phyloP scores from a whole-genome alignment of 2,888 invertebrate species.

The Myathropa florea region DNA sequence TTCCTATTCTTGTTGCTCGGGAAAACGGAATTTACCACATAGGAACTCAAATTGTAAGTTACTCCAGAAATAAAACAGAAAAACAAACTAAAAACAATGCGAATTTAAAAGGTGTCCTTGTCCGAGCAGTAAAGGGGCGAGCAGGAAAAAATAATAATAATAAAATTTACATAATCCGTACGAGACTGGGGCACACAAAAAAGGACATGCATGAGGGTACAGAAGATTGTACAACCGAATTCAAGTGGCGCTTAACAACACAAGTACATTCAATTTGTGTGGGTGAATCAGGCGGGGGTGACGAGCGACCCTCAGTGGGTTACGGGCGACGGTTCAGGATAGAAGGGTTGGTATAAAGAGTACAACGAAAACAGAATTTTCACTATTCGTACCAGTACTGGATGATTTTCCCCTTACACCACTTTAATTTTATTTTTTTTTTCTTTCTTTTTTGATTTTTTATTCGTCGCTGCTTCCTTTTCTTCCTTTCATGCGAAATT shows the following conservation, averaged over 20 bases:
- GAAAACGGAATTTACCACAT: constrained; percentile 38
- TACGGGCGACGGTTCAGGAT: not conserved
- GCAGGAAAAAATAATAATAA: constrained; percentile 57
- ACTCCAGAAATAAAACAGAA: not conserved
- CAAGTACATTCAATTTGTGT: constrained; percentile 68
- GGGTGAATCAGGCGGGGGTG: constrained; percentile 14
- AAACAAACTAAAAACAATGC: constrained; percentile 39
- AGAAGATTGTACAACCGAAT: constrained; percentile 69
- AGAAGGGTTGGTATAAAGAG: constrained; percentile 25
- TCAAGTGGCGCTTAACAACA: constrained; percentile 70
- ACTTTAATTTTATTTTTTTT: constrained; percentile 42
- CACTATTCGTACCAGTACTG: constrained; percentile 69
- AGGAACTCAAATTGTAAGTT: constrained; percentile 18
- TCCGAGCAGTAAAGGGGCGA: not conserved
- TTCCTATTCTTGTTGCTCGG: constrained; percentile 37
- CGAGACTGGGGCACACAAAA: constrained; percentile 61
- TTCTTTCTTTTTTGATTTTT: constrained; percentile 9
- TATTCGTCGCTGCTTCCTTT: not conserved
- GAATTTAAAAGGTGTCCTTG: constrained; percentile 63
- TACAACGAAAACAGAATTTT: constrained; percentile 69
- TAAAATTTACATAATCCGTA: constrained; percentile 71
- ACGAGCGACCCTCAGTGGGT: not conserved
- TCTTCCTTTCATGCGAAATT: constrained; percentile 63
- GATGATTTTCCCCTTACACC: constrained; percentile 70
- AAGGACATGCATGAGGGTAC: constrained; percentile 69